Evolutionary conservation across 2,113 vertebrate genomes (phyloP).

Genomic region (Cebus imitator): DNA sequence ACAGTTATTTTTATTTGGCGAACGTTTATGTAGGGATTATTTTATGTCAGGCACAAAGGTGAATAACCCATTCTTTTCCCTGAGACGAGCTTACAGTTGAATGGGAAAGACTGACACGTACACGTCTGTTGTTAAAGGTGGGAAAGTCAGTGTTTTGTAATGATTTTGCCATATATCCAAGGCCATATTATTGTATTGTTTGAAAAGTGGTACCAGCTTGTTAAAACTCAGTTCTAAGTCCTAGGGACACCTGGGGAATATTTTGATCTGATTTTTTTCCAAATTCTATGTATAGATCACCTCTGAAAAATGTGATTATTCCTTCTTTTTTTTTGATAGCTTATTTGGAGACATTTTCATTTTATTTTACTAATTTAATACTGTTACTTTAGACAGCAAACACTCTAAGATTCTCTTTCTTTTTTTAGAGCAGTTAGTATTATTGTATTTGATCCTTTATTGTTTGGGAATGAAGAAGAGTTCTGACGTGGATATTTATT

Average conservation of each 20-base stretch:
- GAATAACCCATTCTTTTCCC: neutral
- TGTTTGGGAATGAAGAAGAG: neutral
- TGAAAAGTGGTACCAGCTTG: neutral
- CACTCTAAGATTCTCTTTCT: neutral
- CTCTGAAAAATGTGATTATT: neutral
- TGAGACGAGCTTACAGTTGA: neutral
- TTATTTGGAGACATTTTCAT: neutral
- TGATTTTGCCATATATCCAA: neutral
- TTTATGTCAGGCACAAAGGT: neutral
- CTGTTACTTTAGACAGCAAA: neutral
- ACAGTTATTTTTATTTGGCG: neutral
- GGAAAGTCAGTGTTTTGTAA: neutral
- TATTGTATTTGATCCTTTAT: neutral
- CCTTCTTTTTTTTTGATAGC: neutral
- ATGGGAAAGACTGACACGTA: neutral
- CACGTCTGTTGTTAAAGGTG: neutral
- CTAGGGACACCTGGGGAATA: neutral
- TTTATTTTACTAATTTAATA: neutral
- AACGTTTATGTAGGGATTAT: neutral
- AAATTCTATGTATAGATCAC: neutral
- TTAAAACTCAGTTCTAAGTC: neutral
- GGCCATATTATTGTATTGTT: neutral
- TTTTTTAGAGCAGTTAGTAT: neutral
- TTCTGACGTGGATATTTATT: neutral
- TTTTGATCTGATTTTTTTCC: neutral